phyloP scores from a whole-genome alignment of 2,888 invertebrate genomes.

The Coelopa pilipes region DNA sequence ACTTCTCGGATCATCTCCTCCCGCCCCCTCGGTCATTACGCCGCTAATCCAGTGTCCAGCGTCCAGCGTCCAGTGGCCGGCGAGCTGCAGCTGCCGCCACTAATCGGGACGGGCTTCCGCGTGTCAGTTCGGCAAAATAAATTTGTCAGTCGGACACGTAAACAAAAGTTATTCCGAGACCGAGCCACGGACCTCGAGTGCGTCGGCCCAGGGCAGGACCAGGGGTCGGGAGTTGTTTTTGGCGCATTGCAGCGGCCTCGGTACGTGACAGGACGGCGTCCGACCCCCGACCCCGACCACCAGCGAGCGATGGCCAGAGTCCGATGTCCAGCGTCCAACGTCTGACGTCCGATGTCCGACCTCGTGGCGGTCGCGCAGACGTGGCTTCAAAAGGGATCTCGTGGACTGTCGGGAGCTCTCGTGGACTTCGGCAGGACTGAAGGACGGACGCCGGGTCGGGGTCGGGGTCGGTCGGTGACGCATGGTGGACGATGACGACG shows the following conservation, averaged over 20 bases:
- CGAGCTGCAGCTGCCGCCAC: slow-evolving; percentile 5
- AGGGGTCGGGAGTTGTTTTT: slow-evolving; percentile 1
- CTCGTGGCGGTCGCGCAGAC: too few relatives aligned
- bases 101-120: slow-evolving; percentile 19
- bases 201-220: background rate
- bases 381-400: too few relatives aligned
- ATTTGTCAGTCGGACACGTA: slow-evolving; percentile 27
- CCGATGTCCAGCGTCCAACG: background rate
- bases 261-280: slow-evolving; percentile 19
- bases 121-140: slow-evolving; percentile 12
- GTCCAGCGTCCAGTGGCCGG: slow-evolving; percentile 12
- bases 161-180: slow-evolving; percentile 14
- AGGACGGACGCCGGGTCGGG: too few relatives aligned
- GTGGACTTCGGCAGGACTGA: too few relatives aligned
- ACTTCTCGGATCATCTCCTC: background rate
- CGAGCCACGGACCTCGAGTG: background rate
- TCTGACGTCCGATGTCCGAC: background rate
- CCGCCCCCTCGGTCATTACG: slow-evolving; percentile 6
- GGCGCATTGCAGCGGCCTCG: slow-evolving; percentile 19
- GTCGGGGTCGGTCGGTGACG: too few relatives aligned
- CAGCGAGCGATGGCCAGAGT: background rate
- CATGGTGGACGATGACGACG: too few relatives aligned
- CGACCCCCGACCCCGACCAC: background rate
- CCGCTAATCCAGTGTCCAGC: slow-evolving; percentile 23
- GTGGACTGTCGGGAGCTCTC: too few relatives aligned